These are phyloP conservation scores for Pseudachorutes palmiensis DNA, from an alignment of 1,140 invertebrate genomes.

Conservation along the genomic window DNA sequence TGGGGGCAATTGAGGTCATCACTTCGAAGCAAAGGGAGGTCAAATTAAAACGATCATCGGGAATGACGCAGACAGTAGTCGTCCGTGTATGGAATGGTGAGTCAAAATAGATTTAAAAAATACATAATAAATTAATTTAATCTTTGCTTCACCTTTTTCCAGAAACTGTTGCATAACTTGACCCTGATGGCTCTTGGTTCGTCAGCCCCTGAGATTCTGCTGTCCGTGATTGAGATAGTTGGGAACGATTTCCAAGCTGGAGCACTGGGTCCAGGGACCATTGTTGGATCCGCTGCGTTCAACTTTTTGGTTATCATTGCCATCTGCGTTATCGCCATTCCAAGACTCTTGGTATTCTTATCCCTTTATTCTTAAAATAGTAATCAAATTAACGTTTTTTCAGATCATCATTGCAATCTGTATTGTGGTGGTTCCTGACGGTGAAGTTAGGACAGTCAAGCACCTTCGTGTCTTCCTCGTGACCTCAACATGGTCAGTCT, in stretches of 20 bases:
- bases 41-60: constrained; percentile 66
- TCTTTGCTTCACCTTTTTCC: constrained; percentile 42
- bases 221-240: constrained; percentile 93
- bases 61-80: constrained; percentile 73
- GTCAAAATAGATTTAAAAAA: constrained; percentile 47
- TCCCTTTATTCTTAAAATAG: constrained; percentile 57
- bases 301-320: constrained; percentile 98
- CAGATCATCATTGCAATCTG: constrained; percentile 53
- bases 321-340: constrained; percentile 87
- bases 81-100: constrained; percentile 57
- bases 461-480: constrained; percentile 96
- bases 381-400: too few relatives aligned
- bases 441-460: constrained; percentile 85
- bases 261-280: constrained; percentile 70
- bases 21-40: constrained; percentile 92
- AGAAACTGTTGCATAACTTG: constrained; percentile 93
- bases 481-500: constrained; percentile 94
- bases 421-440: constrained; percentile 51
- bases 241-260: constrained; percentile 89
- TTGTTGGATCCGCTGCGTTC: constrained; percentile 85
- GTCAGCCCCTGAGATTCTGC: constrained; percentile 94
- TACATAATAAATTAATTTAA: not conserved
- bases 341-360: constrained; percentile 59
- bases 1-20: constrained; percentile 98
- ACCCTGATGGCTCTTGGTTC: constrained; percentile 99